phyloP scores from a whole-genome alignment of 2,797 vertebrate species.

The Notamacropus eugenii region DNA sequence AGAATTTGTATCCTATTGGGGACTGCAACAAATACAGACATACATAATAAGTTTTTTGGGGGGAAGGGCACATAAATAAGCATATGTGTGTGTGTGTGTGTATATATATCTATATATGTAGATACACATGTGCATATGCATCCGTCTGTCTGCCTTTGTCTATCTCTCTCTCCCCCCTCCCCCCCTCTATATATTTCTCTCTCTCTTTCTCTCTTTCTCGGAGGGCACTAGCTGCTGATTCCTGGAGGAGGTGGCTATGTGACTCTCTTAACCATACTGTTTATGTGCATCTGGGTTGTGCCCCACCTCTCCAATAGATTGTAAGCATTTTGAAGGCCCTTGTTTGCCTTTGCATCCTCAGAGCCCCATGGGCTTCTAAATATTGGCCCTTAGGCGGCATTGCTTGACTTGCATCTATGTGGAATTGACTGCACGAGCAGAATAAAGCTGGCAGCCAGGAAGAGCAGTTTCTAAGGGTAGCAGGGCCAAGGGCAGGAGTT shows the following conservation, averaged over 20 bases:
- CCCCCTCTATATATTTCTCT: too few relatives aligned
- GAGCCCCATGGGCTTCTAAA: neutral
- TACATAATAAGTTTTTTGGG: neutral
- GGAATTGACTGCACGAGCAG: neutral
- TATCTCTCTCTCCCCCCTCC: too few relatives aligned
- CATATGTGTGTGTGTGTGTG: neutral
- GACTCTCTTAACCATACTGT: neutral
- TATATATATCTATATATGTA: too few relatives aligned
- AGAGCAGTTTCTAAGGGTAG: neutral
- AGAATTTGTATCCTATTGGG: neutral
- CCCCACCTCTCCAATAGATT: neutral
- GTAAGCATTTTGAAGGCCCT: too few relatives aligned
- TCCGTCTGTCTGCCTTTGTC: too few relatives aligned
- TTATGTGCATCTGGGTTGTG: neutral
- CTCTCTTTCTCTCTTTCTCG: too few relatives aligned
- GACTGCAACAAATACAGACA: too few relatives aligned
- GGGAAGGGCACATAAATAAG: neutral
- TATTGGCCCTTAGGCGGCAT: accelerated
- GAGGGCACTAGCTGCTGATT: neutral
- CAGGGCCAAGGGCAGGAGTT: neutral
- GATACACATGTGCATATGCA: too few relatives aligned
- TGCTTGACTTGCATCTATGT: neutral
- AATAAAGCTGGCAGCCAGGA: neutral
- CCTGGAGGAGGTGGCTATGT: neutral
- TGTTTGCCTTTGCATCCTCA: neutral